Percentiles rank a stretch among this genome's conserved stretches.
phyloP scores from a whole-genome alignment of 1,140 invertebrate species.

The Neodiprion pinetum region DNA sequence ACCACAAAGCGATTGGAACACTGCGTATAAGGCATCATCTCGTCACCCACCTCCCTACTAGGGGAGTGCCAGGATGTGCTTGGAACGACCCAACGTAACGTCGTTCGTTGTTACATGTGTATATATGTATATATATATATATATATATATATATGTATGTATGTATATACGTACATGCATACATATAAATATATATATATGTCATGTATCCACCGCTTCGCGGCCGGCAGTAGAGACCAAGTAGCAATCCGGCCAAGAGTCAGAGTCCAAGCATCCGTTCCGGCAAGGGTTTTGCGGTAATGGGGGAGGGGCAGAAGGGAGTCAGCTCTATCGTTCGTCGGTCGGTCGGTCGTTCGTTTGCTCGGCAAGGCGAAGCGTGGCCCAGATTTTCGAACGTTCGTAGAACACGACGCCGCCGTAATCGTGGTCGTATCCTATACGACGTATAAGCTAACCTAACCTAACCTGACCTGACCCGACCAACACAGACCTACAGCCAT shows the following conservation, averaged over 20 bases:
- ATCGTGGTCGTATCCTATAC: too few relatives aligned
- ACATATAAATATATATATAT: conserved; percentile 11
- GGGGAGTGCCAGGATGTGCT: conserved; percentile 63
- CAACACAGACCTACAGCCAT: too few relatives aligned
- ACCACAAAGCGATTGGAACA: background rate
- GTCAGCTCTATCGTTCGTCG: background rate
- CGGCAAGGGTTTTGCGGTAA: background rate
- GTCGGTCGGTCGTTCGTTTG: background rate
- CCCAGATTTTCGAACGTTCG: background rate
- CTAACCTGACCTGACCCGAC: too few relatives aligned
- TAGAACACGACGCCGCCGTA: too few relatives aligned
- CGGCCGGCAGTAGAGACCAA: background rate
- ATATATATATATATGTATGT: background rate
- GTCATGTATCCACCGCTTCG: too few relatives aligned
- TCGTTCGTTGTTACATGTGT: background rate
- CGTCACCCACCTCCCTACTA: conserved; percentile 45
- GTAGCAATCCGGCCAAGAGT: background rate
- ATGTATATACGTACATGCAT: conserved; percentile 16
- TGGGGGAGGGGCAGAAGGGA: too few relatives aligned
- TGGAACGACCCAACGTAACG: conserved; percentile 47
- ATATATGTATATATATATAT: conserved; percentile 14
- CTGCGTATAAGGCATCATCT: conserved; percentile 25
- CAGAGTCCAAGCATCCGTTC: too few relatives aligned
- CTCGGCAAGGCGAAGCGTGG: too few relatives aligned
- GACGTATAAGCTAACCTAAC: too few relatives aligned